Base-by-base conservation (phyloP, 2,888 invertebrate species). In the Diarsia rubi region DNA sequence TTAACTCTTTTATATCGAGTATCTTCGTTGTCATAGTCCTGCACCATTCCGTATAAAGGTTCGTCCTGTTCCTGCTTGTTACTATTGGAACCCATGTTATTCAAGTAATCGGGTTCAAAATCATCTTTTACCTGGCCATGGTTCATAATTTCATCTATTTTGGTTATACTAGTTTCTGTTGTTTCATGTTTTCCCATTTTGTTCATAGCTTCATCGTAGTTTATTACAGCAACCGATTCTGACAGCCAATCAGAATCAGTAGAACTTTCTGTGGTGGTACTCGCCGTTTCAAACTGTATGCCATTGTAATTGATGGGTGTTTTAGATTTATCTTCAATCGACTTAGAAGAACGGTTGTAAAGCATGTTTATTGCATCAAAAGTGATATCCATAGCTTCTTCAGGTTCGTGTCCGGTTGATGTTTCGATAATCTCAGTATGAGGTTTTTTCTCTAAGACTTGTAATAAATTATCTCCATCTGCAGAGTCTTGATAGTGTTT, bases 41-140 rank as follows among this genome's bases (percentile, higher is more conserved):
- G 91, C 54, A 88, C 82, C 91, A 95, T 93, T 47, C 92, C 93
- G 78, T 94, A 95, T 62, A 94, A 78, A 4, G 93, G 92, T 69
- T 91, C 92, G 65, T 95, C 93, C 47, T 90, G 90, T 67, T 95
- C 93, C 69, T 89, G 79, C 73, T 93, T 94, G 69, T 86, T 91
- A 64, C 82, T 88, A 67, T 87, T 91, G 27, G 91, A 79, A 64
- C 90, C 91, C 89, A 94, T 91, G 75, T 92, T 93, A 84, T 83
- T 94, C 74, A 96, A 89, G 82, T 96, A 96, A 88, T 96, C 96
- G 0, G 96, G 95, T 82, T 95, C 96, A 81, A 94, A 94, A 87
- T 96, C 95, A 69, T 94, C 93, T 86, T 94, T 95, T 6, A 86
- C 84, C 49, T 87, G 73, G 5, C 91, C 93, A 44, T 83, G 89